Percentiles rank a stretch among this genome's conserved stretches.
These are phyloP conservation scores for Lasioglossum villosulum DNA, from an alignment of 2,888 invertebrate genomes.

Conservation along the genomic window DNA sequence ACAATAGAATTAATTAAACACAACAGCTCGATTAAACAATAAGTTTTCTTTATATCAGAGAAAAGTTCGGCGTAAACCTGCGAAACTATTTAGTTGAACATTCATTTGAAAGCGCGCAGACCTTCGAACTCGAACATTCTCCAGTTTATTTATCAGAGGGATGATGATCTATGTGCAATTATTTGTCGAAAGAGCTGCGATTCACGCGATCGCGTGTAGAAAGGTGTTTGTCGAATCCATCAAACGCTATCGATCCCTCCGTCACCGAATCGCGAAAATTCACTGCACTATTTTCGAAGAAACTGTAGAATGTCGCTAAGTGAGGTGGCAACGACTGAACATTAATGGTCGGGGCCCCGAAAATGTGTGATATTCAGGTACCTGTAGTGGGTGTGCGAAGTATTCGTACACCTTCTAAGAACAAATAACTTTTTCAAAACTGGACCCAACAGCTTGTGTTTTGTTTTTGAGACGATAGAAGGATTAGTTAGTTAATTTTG, in stretches of 20 bases:
- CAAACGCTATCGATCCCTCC: slow-evolving; percentile 22
- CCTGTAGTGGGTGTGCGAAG: too few relatives aligned
- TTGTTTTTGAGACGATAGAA: too few relatives aligned
- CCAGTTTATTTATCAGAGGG: neutral
- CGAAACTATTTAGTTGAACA: neutral
- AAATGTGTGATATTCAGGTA: too few relatives aligned
- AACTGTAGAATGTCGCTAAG: slow-evolving; percentile 4
- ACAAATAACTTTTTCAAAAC: too few relatives aligned
- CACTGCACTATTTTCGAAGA: neutral
- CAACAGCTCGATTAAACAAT: neutral
- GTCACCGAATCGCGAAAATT: neutral
- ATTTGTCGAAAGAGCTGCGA: slow-evolving; percentile 2
- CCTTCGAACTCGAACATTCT: neutral
- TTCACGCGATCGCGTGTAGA: slow-evolving; percentile 58
- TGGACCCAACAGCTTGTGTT: too few relatives aligned
- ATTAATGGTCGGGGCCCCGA: too few relatives aligned
- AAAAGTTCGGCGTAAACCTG: neutral
- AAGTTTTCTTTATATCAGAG: neutral
- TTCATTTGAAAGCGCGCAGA: neutral
- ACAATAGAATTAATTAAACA: neutral
- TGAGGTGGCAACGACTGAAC: neutral
- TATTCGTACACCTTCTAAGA: too few relatives aligned
- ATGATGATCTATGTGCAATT: neutral
- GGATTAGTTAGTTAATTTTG: too few relatives aligned
- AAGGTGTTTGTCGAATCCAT: slow-evolving; percentile 30